Evolutionary conservation across 2,113 vertebrate genomes (phyloP).

Genomic region (Calyptommatus sinebrachiatus): DNA sequence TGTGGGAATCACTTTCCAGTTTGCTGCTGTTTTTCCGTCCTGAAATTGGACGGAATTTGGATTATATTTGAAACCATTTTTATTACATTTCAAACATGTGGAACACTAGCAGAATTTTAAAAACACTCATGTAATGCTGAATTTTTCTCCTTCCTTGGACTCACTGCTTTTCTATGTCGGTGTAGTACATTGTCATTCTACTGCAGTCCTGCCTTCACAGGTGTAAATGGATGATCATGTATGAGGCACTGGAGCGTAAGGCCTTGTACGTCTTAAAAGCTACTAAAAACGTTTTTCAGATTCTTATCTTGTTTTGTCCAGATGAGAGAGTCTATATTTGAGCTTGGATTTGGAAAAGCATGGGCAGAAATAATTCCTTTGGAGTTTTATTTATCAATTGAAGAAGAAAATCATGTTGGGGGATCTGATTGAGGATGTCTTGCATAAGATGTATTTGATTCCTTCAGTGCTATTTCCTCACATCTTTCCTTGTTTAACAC

Average conservation of each 20-base stretch:
- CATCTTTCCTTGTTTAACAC: not conserved
- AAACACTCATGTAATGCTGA: rapidly evolving
- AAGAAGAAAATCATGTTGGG: not conserved
- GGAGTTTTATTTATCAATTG: not conserved
- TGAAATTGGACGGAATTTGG: no score
- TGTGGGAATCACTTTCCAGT: no score
- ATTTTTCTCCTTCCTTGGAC: not conserved
- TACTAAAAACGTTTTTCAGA: not conserved
- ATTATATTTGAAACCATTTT: rapidly evolving
- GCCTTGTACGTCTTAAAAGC: not conserved
- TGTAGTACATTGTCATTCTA: rapidly evolving
- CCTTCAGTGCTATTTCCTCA: not conserved
- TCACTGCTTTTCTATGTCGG: not conserved
- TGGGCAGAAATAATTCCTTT: not conserved
- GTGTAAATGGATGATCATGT: not conserved
- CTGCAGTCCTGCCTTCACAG: not conserved
- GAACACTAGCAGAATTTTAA: rapidly evolving
- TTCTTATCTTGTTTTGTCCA: not conserved
- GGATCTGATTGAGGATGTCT: not conserved
- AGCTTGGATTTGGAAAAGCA: not conserved
- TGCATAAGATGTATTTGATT: not conserved
- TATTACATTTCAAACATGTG: rapidly evolving
- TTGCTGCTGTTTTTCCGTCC: no score
- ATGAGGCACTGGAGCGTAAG: not conserved
- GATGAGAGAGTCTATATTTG: slow-evolving; percentile 8